A percentile compares a stretch with the other conserved stretches of the same genome.
Evolutionary conservation across 2,888 invertebrate genomes (phyloP).

Genomic region (Phalangium opilio): DNA sequence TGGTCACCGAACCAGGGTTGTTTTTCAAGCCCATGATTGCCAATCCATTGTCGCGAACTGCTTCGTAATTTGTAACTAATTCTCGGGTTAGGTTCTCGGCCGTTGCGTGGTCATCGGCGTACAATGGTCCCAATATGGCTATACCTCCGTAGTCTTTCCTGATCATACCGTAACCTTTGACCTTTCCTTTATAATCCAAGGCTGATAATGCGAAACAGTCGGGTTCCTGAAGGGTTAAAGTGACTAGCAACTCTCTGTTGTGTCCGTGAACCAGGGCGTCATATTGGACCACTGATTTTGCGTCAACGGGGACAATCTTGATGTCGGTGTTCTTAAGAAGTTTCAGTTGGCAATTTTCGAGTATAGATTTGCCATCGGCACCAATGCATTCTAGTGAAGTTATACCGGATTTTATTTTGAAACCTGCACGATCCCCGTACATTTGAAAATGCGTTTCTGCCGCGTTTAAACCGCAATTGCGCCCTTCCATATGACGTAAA

Average conservation of each 20-base stretch:
- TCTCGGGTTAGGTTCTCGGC: conserved; percentile 10
- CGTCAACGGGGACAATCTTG: conserved; percentile 5
- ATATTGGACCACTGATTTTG: conserved; percentile 7
- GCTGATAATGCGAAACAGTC: conserved; percentile 11
- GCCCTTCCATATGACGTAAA: conserved; percentile 8
- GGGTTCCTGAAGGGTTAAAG: conserved; percentile 4
- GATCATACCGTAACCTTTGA: conserved; percentile 13
- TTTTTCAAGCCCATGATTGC: conserved; percentile 10
- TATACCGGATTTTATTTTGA: conserved; percentile 3
- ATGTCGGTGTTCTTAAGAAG: conserved; percentile 4
- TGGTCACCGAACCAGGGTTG: conserved; percentile 6
- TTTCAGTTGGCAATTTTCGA: conserved; percentile 3
- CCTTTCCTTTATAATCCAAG: conserved; percentile 1
- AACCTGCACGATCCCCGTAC: conserved; percentile 13
- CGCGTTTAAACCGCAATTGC: conserved; percentile 12
- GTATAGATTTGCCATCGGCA: conserved; percentile 1
- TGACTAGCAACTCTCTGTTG: conserved; percentile 5
- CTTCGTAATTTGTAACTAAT: conserved; percentile 3
- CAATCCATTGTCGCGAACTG: conserved; percentile 6
- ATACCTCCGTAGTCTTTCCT: conserved; percentile 5
- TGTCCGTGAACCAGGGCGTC: conserved; percentile 8
- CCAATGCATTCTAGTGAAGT: background rate
- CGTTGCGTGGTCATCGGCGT: conserved; percentile 11
- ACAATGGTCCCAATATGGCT: conserved; percentile 11
- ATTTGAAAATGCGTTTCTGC: conserved; percentile 8